These are phyloP conservation scores for Cataglyphis altisquamis DNA, from an alignment of 2,888 invertebrate genomes.

Conservation along the genomic window DNA sequence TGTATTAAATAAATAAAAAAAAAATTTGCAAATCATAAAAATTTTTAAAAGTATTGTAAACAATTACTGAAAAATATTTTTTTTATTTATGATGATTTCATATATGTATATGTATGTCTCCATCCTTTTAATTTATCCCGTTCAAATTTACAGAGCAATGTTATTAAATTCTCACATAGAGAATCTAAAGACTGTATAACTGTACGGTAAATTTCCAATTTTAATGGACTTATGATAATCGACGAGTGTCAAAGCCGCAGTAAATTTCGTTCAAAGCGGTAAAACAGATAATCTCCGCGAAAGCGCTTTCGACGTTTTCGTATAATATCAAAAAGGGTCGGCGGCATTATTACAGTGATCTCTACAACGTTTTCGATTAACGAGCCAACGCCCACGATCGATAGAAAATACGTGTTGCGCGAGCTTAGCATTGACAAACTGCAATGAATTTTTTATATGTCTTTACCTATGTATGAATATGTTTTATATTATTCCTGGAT, in stretches of 20 bases:
- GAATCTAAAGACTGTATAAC: conserved; percentile 37
- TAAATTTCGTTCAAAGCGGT: conserved; percentile 65
- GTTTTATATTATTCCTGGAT: neutral
- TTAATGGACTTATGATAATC: conserved; percentile 72
- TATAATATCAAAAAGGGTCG: conserved; percentile 71
- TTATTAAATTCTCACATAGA: conserved; percentile 11
- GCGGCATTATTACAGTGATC: conserved; percentile 65
- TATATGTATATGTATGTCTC: neutral
- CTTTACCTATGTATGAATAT: neutral
- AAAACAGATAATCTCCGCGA: conserved; percentile 68
- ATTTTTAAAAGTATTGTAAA: neutral
- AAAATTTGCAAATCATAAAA: neutral
- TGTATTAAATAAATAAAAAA: neutral
- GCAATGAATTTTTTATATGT: neutral
- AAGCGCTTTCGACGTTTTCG: conserved; percentile 51
- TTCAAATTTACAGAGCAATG: conserved; percentile 14
- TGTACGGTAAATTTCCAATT: conserved; percentile 68
- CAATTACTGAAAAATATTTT: neutral
- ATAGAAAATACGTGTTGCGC: conserved; percentile 20
- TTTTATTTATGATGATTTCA: conserved; percentile 1
- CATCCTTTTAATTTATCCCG: neutral
- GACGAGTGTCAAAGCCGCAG: conserved; percentile 68
- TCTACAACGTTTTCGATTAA: conserved; percentile 66
- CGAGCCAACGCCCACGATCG: conserved; percentile 1
- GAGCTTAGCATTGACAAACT: neutral